A percentile compares a stretch with the other conserved stretches of the same genome.
phyloP scores from a whole-genome alignment of 2,888 invertebrate genomes.

The Trissolcus brochymenae region DNA sequence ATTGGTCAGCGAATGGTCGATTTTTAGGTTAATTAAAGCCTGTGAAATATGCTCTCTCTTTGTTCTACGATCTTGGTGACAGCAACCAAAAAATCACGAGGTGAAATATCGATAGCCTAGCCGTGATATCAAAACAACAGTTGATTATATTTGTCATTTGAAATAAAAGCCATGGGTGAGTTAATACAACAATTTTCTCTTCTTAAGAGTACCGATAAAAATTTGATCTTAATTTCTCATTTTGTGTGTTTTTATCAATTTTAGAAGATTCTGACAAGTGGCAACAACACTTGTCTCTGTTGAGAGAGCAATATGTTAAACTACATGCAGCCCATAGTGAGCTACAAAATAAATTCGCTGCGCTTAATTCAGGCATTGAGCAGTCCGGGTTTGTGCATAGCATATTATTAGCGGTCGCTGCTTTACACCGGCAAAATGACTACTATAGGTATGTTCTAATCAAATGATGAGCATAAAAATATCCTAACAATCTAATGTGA shows the following conservation, averaged over 20 bases:
- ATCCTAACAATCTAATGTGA: no score
- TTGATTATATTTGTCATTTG: neutral
- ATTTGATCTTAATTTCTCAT: neutral
- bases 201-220: neutral
- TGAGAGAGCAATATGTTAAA: slow-evolving; percentile 94
- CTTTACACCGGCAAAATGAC: slow-evolving; percentile 87
- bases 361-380: slow-evolving; percentile 84
- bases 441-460: slow-evolving; percentile 78
- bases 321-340: slow-evolving; percentile 89
- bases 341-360: slow-evolving; percentile 89
- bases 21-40: slow-evolving; percentile 31
- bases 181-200: neutral
- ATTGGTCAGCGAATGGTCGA: slow-evolving; percentile 3
- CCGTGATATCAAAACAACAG: neutral
- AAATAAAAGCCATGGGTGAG: neutral
- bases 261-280: slow-evolving; percentile 72
- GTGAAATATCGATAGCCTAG: neutral
- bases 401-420: slow-evolving; percentile 87
- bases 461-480: no score
- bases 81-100: neutral
- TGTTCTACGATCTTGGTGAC: neutral
- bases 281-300: slow-evolving; percentile 89
- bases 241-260: slow-evolving; percentile 9
- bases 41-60: slow-evolving; percentile 16
- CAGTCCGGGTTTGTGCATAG: slow-evolving; percentile 88